Evolutionary conservation across 2,888 invertebrate species (phyloP), one percentile per base, ranked within the genome.

Genomic region (Nymphalis polychloros): DNA sequence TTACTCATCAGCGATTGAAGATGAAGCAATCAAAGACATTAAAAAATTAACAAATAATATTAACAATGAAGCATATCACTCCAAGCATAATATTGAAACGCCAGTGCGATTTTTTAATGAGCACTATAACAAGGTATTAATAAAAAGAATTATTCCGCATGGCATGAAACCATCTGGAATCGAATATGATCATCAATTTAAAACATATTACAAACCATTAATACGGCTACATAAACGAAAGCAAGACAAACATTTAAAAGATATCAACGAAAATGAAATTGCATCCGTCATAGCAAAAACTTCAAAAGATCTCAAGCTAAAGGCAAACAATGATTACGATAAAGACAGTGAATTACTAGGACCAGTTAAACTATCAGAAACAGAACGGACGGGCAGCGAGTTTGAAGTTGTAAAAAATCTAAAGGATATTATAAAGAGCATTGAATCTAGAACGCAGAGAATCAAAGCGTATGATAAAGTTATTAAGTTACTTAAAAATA

Each of bases 111-210:
- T 57, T 41, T 35, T 57, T 3, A 53, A 27, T 27, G 48, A 59
- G 2, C 17, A 53, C 20, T 47, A 48, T 23, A 65, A 70, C 8
- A 73, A 69, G 57, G 50, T 70, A 48, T 50, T 75, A 47, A 23
- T 75, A 27, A 74, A 73, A 67, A 68, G 69, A 64, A 55, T 72
- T 16, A 47, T 76, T 20, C 76, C 76, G 0, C 76, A 75, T 59
- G 72, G 68, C 3, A 49, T 64, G 7, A 49, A 64, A 17, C 20
- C 70, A 17, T 63, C 64, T 10, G 60, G 55, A 8, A 61, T 73
- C 6, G 70, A 75, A 69, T 73, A 63, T 23, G 72, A 75, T 52
- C 35, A 62, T 4, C 72, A 69, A 55, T 72, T 53, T 16, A 69
- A 73, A 8, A 67, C 72, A n/a, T 53, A 69, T 16, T 76, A 72